Conservation (phyloP, 1,140 invertebrate species). For the Eueides isabella region DNA sequence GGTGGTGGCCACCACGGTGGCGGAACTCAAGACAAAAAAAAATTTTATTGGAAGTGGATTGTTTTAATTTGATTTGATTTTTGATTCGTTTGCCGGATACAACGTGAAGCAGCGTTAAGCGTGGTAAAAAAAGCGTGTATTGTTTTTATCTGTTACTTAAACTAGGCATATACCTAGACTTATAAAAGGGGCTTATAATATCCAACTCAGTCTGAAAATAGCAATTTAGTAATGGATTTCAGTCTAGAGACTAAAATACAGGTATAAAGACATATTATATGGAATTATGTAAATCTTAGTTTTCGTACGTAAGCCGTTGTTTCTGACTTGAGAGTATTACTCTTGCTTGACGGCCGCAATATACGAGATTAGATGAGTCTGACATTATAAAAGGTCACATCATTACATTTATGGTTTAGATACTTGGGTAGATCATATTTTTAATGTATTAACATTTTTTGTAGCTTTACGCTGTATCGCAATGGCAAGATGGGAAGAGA, state of each 20-base stretch:
- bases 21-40: too few species aligned
- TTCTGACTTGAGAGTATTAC: conserved; percentile 24
- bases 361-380: conserved; percentile 5
- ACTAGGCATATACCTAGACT: too few species aligned
- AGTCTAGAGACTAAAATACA: neutral
- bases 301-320: conserved; percentile 23
- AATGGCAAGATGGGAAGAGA: too few species aligned
- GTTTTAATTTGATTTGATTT: too few species aligned
- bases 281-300: conserved; percentile 31
- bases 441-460: neutral
- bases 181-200: neutral
- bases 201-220: neutral
- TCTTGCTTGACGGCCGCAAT: conserved; percentile 15
- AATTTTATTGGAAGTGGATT: too few species aligned
- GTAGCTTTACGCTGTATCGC: too few species aligned
- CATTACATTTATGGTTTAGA: neutral
- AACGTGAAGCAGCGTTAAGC: too few species aligned
- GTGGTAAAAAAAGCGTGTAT: too few species aligned
- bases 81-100: too few species aligned
- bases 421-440: neutral
- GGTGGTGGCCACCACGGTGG: too few species aligned
- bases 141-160: too few species aligned
- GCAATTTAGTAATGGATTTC: neutral
- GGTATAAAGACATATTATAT: conserved; percentile 16
- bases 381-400: neutral